Percentiles rank a stretch among this genome's conserved stretches.
Conservation (phyloP, 2,797 vertebrate genomes). For the Hipposideros larvatus region DNA sequence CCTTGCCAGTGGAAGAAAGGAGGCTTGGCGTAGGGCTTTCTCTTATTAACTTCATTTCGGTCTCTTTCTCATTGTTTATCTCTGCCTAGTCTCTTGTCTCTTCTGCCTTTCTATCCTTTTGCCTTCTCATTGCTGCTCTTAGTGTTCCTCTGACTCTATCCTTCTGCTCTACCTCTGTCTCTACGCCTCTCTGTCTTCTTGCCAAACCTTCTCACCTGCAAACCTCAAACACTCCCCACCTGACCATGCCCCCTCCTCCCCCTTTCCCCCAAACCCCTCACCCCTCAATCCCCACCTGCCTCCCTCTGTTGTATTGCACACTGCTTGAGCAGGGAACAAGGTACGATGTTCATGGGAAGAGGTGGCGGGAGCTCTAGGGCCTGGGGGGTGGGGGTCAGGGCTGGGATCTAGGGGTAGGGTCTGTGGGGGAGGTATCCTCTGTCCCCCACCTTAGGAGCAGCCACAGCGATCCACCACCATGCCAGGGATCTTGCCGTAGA, state of each 20-base stretch:
- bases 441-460: conserved; percentile 93
- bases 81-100: conserved; percentile 75
- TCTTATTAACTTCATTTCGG: conserved; percentile 58
- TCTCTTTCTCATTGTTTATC: conserved; percentile 70
- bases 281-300: conserved; percentile 76
- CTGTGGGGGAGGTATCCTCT: conserved; percentile 60
- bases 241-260: conserved; percentile 85
- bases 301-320: conserved; percentile 81
- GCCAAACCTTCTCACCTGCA: conserved; percentile 79
- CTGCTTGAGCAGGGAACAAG: conserved; percentile 82
- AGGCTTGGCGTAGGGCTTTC: conserved; percentile 73
- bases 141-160: conserved; percentile 69
- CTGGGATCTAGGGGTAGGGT: conserved; percentile 66
- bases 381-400: conserved; percentile 46
- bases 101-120: conserved; percentile 71
- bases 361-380: conserved; percentile 71
- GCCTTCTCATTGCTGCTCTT: conserved; percentile 73
- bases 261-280: conserved; percentile 50
- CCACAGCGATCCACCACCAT: conserved; percentile 99
- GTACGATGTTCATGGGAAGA: conserved; percentile 79
- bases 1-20: conserved; percentile 71
- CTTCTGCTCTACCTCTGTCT: conserved; percentile 75
- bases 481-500: conserved; percentile 99
- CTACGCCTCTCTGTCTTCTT: conserved; percentile 74
- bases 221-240: conserved; percentile 84